Evolutionary conservation across 2,113 vertebrate species (phyloP).

Genomic region (Gymnogyps californianus): DNA sequence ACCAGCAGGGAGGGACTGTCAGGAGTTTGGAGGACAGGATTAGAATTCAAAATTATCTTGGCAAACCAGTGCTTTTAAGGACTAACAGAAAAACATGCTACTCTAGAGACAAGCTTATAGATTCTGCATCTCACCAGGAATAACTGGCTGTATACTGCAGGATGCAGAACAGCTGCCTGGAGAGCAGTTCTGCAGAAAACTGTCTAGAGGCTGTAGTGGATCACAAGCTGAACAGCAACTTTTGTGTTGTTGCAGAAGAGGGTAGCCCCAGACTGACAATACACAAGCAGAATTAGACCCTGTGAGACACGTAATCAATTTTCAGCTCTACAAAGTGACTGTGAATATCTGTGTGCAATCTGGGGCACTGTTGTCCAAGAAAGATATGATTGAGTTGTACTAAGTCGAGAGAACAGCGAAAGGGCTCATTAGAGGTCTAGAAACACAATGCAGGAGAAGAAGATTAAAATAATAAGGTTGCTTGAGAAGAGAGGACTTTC

Average conservation of each 20-base stretch:
- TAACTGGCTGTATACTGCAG: neutral
- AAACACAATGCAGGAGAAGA: neutral
- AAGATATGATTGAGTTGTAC: neutral
- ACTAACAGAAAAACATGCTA: neutral
- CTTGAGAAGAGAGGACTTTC: neutral
- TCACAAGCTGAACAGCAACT: neutral
- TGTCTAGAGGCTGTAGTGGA: neutral
- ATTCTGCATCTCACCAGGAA: neutral
- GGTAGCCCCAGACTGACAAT: neutral
- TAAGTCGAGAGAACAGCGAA: neutral
- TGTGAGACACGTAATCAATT: neutral
- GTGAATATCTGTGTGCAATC: neutral
- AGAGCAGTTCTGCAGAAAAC: neutral
- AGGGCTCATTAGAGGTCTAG: neutral
- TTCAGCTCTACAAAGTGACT: neutral
- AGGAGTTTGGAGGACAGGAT: slow-evolving; percentile 48
- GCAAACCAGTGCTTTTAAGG: slow-evolving; percentile 4
- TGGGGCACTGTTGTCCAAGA: neutral
- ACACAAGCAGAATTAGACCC: neutral
- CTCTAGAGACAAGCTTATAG: neutral
- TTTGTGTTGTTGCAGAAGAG: neutral
- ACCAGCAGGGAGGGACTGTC: slow-evolving; percentile 58
- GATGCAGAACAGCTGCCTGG: neutral
- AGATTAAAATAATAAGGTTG: neutral
- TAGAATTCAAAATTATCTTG: slow-evolving; percentile 44